These are phyloP conservation scores for Sminthurides bifidus DNA, from an alignment of 1,140 invertebrate species.

Conservation along the genomic window DNA sequence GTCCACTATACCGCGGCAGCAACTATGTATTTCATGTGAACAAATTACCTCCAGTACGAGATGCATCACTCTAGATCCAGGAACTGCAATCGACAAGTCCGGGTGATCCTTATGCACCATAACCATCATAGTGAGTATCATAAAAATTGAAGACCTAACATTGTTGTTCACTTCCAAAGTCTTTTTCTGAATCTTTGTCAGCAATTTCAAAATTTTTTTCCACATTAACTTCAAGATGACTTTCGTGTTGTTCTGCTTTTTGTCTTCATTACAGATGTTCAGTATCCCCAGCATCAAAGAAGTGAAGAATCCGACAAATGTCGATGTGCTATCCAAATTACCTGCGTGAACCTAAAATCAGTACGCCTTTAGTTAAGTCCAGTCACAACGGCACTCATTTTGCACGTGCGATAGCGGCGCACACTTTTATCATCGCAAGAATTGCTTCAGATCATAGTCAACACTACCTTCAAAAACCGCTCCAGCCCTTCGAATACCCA, in stretches of 20 bases:
- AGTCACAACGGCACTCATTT: no score
- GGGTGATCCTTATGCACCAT: conserved; percentile 13
- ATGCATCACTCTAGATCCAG: neutral
- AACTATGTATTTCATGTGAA: no score
- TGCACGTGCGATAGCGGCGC: no score
- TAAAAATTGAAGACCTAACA: conserved; percentile 18
- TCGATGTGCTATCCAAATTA: conserved; percentile 10
- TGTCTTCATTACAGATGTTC: conserved; percentile 12
- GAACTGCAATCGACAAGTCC: neutral
- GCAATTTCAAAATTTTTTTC: conserved; percentile 7
- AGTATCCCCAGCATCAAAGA: conserved; percentile 27
- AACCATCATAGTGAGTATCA: conserved; percentile 15
- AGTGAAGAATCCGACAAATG: conserved; percentile 18
- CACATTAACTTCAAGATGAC: conserved; percentile 4
- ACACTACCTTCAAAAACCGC: no score
- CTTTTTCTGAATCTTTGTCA: conserved; percentile 1
- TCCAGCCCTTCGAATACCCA: conserved; percentile 25
- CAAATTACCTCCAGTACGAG: neutral
- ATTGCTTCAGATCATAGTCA: no score
- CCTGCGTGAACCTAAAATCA: conserved; percentile 18
- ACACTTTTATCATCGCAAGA: no score
- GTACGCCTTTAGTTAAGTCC: no score
- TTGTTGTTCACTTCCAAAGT: conserved; percentile 15
- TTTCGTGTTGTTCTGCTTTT: conserved; percentile 5
- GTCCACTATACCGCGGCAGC: no score